Base-by-base conservation (phyloP, 2,888 invertebrate genomes). In the Heliconius hortense region DNA sequence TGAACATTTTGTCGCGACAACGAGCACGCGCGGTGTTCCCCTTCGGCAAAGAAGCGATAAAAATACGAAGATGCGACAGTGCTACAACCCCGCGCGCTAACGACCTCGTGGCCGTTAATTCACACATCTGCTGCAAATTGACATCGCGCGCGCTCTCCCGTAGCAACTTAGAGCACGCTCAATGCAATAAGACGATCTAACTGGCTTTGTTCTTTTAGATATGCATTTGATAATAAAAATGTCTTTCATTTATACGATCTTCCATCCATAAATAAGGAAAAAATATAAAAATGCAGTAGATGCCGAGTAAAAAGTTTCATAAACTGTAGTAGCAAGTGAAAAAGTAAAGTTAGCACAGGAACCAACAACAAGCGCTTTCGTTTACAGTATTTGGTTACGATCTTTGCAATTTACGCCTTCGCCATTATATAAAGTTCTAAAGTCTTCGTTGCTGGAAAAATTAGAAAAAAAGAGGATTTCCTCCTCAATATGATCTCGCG, bases 1-100 rank as follows among this genome's bases (percentile, higher is more conserved):
- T 93, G 93, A 92, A 93, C 93, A 92, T 93, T 94, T 93, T 93
- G 94, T 93, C 88, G 92, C 89, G 89, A 90, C 92, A 91, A 92
- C 91, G 93, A 90, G 90, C 89, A 88, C 86, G 85, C 85, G 88
- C 88, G 86, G 83, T 84, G 84, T 84, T 87, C 89, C 89, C 90
- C 88, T 89, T 84, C 84, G 86, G 81, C 85, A 87, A 88, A 90
- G 89, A 84, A 89, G 87, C 88, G 87, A 93, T 92, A 92, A 93
- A 92, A 92, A 90, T 90, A 89, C 86, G 84, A 85, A 89, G 88
- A 85, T 84, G 84, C 83, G 83, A 85, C 86, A 84, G 80, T 86
- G 82, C 84, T 85, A 83, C 87, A 88, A 89, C 89, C 86, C 86
- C 81, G 85, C 84, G 85, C 84, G 84, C 89, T 90, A 90, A 90